phyloP scores from a whole-genome alignment of 2,888 invertebrate species.

The Callimorpha dominula region DNA sequence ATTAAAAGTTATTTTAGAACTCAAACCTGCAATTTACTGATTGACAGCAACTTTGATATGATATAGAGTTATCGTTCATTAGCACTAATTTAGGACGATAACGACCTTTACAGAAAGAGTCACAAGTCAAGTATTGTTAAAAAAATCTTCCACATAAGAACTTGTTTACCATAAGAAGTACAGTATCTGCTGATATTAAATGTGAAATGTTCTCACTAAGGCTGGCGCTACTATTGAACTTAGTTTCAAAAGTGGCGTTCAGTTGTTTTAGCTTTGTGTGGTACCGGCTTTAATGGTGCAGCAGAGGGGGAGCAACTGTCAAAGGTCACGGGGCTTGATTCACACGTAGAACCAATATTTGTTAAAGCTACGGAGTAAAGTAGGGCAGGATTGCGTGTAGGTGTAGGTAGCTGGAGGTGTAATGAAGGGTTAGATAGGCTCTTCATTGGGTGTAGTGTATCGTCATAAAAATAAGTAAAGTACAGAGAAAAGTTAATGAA shows the following conservation, averaged over 20 bases:
- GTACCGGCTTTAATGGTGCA: neutral
- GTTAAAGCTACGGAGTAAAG: slow-evolving; percentile 1
- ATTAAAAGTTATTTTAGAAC: too few species aligned
- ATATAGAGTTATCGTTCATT: too few species aligned
- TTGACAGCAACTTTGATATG: too few species aligned
- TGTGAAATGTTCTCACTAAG: neutral
- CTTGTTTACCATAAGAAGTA: neutral
- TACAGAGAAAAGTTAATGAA: neutral
- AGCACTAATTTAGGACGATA: too few species aligned
- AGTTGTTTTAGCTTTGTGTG: neutral
- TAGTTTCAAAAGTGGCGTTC: neutral
- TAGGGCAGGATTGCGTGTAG: slow-evolving; percentile 8
- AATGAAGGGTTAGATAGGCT: neutral
- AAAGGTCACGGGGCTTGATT: slow-evolving; percentile 14
- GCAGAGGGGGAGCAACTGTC: neutral
- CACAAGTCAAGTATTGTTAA: too few species aligned
- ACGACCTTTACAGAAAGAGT: too few species aligned
- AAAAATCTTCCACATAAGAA: too few species aligned
- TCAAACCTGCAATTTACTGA: too few species aligned
- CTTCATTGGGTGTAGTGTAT: neutral
- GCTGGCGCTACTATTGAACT: too few species aligned
- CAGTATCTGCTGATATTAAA: neutral
- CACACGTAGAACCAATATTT: slow-evolving; percentile 17
- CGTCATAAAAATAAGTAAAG: too few species aligned
- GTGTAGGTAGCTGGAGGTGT: neutral